Percentiles rank a stretch among this genome's conserved stretches.
phyloP scores from a whole-genome alignment of 2,888 invertebrate species.

The Lycophotia porphyrea region DNA sequence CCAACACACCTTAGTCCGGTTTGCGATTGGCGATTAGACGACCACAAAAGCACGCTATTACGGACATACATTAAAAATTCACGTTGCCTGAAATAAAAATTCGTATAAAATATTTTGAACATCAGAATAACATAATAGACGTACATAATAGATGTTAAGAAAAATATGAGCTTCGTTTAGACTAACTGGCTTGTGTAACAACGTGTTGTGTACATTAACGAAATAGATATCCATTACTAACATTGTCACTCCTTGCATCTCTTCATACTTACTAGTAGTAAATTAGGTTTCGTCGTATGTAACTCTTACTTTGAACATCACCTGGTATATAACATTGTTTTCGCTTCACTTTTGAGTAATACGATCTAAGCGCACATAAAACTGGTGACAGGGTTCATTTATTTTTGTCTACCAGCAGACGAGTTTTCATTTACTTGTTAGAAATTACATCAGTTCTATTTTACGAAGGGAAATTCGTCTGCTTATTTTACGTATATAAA shows the following conservation, averaged over 20 bases:
- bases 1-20: slow-evolving; percentile 32
- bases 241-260: slow-evolving; percentile 72
- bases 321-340: slow-evolving; percentile 54
- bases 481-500: slow-evolving; percentile 76
- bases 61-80: slow-evolving; percentile 28
- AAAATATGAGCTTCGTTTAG: slow-evolving; percentile 90
- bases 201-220: slow-evolving; percentile 83
- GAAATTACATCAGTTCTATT: slow-evolving; percentile 77
- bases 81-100: slow-evolving; percentile 42
- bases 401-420: slow-evolving; percentile 85
- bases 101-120: slow-evolving; percentile 55
- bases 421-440: slow-evolving; percentile 76
- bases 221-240: slow-evolving; percentile 75
- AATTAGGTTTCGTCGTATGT: slow-evolving; percentile 56
- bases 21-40: slow-evolving; percentile 33
- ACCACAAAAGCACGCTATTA: slow-evolving; percentile 37
- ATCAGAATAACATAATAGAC: slow-evolving; percentile 73
- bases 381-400: slow-evolving; percentile 89
- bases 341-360: slow-evolving; percentile 71
- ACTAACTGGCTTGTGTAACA: slow-evolving; percentile 88
- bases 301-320: slow-evolving; percentile 53
- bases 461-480: slow-evolving; percentile 81
- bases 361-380: slow-evolving; percentile 85
- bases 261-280: slow-evolving; percentile 64
- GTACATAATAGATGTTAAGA: slow-evolving; percentile 87